phyloP scores from a whole-genome alignment of 2,888 invertebrate species.

The Stenurella melanura region DNA sequence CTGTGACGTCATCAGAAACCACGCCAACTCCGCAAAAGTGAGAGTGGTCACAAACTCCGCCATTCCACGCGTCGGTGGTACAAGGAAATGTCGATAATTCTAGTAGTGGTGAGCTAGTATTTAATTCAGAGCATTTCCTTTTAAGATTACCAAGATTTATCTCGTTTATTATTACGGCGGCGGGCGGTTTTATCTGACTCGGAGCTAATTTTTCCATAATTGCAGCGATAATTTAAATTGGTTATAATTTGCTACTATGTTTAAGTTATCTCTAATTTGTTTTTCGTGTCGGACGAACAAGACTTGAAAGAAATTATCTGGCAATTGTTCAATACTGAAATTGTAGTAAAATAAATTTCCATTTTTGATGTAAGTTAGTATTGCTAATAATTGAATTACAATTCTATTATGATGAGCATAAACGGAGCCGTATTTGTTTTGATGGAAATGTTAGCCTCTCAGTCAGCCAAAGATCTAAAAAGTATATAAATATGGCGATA shows the following conservation, averaged over 20 bases:
- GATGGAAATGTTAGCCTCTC: no score
- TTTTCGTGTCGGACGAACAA: not conserved
- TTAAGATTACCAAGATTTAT: conserved; percentile 8
- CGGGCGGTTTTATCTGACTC: not conserved
- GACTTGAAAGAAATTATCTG: not conserved
- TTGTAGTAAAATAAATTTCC: not conserved
- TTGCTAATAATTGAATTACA: no score
- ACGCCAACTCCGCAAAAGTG: conserved; percentile 62
- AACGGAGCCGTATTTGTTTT: no score
- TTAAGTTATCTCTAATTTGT: not conserved
- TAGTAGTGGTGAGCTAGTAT: not conserved
- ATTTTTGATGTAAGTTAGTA: not conserved
- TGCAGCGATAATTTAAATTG: not conserved
- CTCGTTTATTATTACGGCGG: not conserved
- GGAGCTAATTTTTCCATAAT: not conserved
- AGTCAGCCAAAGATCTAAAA: no score
- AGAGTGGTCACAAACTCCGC: conserved; percentile 61
- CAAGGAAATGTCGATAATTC: conserved; percentile 10
- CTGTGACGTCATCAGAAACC: conserved; percentile 62
- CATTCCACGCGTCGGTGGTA: not conserved
- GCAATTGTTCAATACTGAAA: not conserved
- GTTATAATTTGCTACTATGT: not conserved
- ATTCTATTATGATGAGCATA: no score
- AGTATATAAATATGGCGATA: no score
- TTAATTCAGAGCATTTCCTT: conserved; percentile 27